phyloP scores from a whole-genome alignment of 2,113 vertebrate species.

The Vombatus ursinus region DNA sequence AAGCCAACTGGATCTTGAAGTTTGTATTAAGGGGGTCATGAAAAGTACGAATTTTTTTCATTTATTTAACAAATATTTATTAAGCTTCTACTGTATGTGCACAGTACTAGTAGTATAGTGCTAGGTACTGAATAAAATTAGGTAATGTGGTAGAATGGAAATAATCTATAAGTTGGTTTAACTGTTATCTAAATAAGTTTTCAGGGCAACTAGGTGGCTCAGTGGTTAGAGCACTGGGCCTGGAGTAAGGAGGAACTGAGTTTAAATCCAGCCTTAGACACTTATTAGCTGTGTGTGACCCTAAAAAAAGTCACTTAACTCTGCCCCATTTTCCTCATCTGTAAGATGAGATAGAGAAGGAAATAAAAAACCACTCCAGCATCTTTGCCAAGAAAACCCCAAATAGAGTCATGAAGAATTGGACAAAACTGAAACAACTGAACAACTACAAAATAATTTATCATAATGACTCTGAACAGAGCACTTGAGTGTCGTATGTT shows the following conservation, averaged over 20 bases:
- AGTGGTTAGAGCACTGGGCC: background rate
- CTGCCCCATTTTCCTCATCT: background rate
- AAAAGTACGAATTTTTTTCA: background rate
- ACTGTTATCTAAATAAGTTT: background rate
- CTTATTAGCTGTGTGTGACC: background rate
- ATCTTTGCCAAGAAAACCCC: background rate
- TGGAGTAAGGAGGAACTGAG: background rate
- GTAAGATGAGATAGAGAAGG: background rate
- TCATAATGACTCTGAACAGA: background rate
- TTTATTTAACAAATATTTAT: too few relatives aligned
- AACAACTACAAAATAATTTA: background rate
- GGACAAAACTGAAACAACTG: background rate
- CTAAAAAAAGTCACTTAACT: background rate
- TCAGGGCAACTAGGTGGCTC: background rate
- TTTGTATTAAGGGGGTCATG: background rate
- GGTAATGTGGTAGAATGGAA: background rate
- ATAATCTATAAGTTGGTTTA: background rate
- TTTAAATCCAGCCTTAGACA: background rate
- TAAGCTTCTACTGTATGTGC: too few relatives aligned
- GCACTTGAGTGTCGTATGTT: too few relatives aligned
- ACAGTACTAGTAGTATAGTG: too few relatives aligned
- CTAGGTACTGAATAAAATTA: too few relatives aligned
- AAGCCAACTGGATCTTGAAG: background rate
- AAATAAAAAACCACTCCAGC: background rate
- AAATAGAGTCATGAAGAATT: background rate